These are phyloP conservation scores for Picathartes gymnocephalus DNA, from an alignment of 2,113 vertebrate genomes.

Conservation along the genomic window DNA sequence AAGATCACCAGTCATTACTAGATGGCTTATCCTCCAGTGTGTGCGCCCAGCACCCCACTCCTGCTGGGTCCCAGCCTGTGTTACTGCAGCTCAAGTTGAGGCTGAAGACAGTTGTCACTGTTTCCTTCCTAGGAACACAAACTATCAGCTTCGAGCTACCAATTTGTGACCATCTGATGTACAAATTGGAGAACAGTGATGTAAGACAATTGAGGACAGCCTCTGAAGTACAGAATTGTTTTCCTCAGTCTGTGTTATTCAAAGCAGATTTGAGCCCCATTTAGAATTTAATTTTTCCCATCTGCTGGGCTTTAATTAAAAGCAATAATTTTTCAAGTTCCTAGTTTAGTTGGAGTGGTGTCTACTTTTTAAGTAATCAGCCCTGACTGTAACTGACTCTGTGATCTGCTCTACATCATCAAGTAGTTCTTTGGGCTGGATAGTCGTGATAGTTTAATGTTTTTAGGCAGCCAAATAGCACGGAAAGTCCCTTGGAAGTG, in stretches of 20 bases:
- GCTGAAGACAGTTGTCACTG: constrained; percentile 8
- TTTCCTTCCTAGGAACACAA: not conserved
- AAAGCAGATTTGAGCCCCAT: constrained; percentile 27
- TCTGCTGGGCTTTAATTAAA: constrained; percentile 34
- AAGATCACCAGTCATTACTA: not conserved
- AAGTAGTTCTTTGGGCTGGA: not conserved
- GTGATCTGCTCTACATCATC: not conserved
- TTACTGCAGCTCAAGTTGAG: not conserved
- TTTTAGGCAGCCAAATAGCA: not conserved
- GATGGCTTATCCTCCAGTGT: not conserved
- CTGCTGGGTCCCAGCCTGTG: not conserved
- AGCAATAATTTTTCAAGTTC: constrained; percentile 12
- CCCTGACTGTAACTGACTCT: not conserved
- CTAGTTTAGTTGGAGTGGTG: not conserved
- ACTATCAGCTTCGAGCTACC: constrained; percentile 11
- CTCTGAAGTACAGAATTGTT: constrained; percentile 14
- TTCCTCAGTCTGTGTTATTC: constrained; percentile 27
- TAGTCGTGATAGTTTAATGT: not conserved
- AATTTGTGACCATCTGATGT: constrained; percentile 47
- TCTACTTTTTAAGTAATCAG: not conserved
- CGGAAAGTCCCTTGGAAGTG: not conserved
- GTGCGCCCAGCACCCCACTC: not conserved
- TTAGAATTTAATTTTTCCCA: constrained; percentile 50
- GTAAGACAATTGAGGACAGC: constrained; percentile 1
- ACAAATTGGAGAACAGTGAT: constrained; percentile 34